Evolutionary conservation across 1,140 invertebrate species (phyloP).

Genomic region (Steinernema khuongi): DNA sequence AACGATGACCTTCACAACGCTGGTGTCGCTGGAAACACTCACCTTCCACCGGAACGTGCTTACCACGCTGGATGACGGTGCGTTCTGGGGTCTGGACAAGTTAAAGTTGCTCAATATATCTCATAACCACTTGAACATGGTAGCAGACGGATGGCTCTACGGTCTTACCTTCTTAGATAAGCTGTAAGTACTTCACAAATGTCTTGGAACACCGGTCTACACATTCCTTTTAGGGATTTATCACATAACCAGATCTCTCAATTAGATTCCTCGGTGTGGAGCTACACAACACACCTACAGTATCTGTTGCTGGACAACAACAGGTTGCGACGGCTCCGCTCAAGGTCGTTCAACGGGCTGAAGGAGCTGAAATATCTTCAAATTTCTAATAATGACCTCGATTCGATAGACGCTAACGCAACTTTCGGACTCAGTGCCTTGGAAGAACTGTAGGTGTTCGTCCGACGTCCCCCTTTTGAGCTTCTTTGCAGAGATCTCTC

Average conservation of each 20-base stretch:
- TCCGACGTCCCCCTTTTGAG: background rate
- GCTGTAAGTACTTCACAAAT: slow-evolving; percentile 14
- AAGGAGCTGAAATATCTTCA: slow-evolving; percentile 11
- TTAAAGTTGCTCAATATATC: slow-evolving; percentile 21
- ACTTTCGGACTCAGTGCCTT: slow-evolving; percentile 13
- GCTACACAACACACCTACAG: slow-evolving; percentile 15
- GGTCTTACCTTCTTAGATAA: background rate
- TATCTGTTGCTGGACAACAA: slow-evolving; percentile 20
- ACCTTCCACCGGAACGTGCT: slow-evolving; percentile 13
- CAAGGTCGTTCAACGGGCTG: slow-evolving; percentile 18
- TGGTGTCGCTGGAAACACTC: slow-evolving; percentile 11
- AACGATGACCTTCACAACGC: slow-evolving; percentile 15
- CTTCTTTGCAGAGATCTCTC: slow-evolving; percentile 19
- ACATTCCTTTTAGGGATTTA: slow-evolving; percentile 20
- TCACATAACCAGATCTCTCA: slow-evolving; percentile 11
- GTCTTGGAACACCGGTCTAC: background rate
- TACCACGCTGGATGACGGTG: background rate
- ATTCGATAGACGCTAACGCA: slow-evolving; percentile 9
- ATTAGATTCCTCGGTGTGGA: slow-evolving; percentile 12
- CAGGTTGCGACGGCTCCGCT: background rate
- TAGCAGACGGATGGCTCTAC: slow-evolving; percentile 18
- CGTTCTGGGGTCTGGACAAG: slow-evolving; percentile 20
- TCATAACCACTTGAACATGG: slow-evolving; percentile 7
- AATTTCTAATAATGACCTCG: slow-evolving; percentile 16
- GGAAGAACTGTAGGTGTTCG: slow-evolving; percentile 19